Conservation (phyloP, 2,797 vertebrate genomes). For the Rallus crepitans region DNA sequence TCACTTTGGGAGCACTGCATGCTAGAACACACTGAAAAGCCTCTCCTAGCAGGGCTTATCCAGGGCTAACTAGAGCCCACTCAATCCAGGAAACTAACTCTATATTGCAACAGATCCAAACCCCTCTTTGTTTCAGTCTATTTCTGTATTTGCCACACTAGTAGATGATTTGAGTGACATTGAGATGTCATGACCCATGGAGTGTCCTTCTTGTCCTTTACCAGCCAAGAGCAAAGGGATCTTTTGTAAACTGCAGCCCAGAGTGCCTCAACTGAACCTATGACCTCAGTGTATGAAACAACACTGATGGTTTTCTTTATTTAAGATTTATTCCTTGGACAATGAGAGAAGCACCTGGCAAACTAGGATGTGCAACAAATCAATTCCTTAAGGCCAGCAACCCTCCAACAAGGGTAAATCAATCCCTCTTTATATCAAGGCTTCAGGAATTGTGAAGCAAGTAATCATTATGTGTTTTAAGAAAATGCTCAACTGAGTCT, state of each 20-base stretch:
- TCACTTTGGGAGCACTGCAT: neutral
- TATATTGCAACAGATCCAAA: neutral
- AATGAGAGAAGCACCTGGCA: neutral
- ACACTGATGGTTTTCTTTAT: neutral
- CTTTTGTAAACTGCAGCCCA: neutral
- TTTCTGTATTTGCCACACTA: neutral
- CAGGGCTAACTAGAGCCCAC: neutral
- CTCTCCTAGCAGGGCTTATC: neutral
- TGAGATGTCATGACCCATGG: neutral
- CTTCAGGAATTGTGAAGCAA: neutral
- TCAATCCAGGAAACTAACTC: neutral
- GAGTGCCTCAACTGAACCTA: neutral
- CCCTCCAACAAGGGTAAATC: neutral
- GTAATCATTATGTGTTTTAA: neutral
- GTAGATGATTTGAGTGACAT: neutral
- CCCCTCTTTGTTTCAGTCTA: neutral
- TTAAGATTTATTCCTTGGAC: neutral
- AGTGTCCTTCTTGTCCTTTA: neutral
- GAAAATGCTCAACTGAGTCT: neutral
- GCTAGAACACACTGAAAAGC: neutral
- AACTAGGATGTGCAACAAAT: neutral
- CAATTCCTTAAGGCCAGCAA: neutral
- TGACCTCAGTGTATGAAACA: neutral
- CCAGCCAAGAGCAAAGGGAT: neutral
- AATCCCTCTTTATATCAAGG: neutral